Percentiles rank a stretch among this genome's conserved stretches.
phyloP scores from a whole-genome alignment of 2,113 vertebrate species.

The Atrichornis clamosus region DNA sequence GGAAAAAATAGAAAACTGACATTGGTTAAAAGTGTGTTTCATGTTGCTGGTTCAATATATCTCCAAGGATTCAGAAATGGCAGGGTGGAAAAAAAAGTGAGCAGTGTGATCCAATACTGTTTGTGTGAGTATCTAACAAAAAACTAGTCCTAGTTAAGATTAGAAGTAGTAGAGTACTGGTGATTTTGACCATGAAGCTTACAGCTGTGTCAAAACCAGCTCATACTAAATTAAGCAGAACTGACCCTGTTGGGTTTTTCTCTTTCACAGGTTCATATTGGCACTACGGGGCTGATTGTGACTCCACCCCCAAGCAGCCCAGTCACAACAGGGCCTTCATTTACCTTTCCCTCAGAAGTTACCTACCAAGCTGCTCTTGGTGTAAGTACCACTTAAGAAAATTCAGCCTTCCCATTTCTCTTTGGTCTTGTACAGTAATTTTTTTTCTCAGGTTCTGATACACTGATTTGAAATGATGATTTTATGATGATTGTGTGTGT shows the following conservation, averaged over 20 bases:
- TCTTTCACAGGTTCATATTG: slow-evolving; percentile 90
- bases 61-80: background rate
- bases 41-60: background rate
- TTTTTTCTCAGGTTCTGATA: background rate
- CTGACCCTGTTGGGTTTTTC: background rate
- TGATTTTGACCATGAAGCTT: background rate
- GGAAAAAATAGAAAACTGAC: background rate
- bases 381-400: slow-evolving; percentile 66
- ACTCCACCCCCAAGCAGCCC: slow-evolving; percentile 97
- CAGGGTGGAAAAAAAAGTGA: background rate
- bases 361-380: slow-evolving; percentile 83
- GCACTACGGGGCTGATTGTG: slow-evolving; percentile 93
- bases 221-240: background rate
- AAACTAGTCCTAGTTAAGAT: background rate
- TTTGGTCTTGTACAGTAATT: background rate
- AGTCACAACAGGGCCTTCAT: slow-evolving; percentile 90
- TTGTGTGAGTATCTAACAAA: background rate
- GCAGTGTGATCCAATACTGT: background rate
- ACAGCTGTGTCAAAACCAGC: background rate
- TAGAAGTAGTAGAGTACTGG: background rate
- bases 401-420: background rate
- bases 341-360: slow-evolving; percentile 90
- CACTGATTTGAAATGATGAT: background rate
- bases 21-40: background rate
- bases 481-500: background rate